These are phyloP conservation scores for Irena cyanogastra DNA, from an alignment of 2,113 vertebrate species.

Conservation along the genomic window DNA sequence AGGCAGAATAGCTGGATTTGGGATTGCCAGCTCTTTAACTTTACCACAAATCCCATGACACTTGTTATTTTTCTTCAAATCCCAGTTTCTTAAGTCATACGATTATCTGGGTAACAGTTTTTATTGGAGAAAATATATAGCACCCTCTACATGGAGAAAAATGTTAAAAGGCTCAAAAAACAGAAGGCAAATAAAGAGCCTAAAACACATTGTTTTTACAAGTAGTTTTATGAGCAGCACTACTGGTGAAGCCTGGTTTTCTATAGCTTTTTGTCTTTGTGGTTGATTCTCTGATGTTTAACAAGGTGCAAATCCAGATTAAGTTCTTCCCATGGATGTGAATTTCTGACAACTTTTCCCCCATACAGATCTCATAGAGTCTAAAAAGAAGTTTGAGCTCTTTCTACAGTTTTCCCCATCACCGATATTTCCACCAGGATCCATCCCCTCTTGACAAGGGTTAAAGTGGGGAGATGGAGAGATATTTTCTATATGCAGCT, in stretches of 20 bases:
- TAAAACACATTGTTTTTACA: not conserved
- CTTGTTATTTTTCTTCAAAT: not conserved
- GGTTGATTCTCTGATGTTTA: constrained; percentile 20
- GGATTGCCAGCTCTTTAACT: not conserved
- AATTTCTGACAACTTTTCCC: not conserved
- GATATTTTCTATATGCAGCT: not conserved
- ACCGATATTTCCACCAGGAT: not conserved
- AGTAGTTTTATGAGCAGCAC: not conserved
- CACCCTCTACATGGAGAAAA: not conserved
- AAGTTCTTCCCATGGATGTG: not conserved
- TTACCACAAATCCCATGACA: not conserved
- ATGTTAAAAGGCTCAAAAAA: not conserved
- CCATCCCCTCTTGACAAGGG: not conserved
- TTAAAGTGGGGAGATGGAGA: not conserved
- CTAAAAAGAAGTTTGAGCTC: not conserved
- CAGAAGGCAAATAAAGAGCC: not conserved
- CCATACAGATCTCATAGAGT: not conserved
- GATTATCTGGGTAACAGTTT: not conserved
- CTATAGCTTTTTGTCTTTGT: not conserved
- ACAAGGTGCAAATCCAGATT: not conserved
- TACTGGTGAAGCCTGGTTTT: not conserved
- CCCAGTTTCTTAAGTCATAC: not conserved
- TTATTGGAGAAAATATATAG: not conserved
- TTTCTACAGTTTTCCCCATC: not conserved
- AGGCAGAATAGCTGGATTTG: not conserved